phyloP scores from a whole-genome alignment of 2,888 invertebrate species.

The Alcis repandata region DNA sequence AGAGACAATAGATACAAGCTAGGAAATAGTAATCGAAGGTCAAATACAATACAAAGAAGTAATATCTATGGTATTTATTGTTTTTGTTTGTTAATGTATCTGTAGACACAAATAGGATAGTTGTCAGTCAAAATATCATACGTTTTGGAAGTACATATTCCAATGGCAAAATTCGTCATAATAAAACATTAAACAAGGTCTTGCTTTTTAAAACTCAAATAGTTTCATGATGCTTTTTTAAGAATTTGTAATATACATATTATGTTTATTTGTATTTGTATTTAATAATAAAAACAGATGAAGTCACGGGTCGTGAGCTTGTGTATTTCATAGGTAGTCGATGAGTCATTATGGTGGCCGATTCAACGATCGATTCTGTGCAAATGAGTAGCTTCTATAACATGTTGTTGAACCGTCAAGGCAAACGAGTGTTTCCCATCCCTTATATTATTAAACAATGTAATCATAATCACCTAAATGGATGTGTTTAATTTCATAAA shows the following conservation, averaged over 20 bases:
- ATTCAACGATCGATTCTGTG: constrained; percentile 39
- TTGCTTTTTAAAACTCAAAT: too few species aligned
- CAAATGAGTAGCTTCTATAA: constrained; percentile 37
- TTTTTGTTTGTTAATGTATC: not conserved
- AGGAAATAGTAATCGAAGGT: constrained; percentile 49
- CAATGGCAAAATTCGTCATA: too few species aligned
- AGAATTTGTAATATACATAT: too few species aligned
- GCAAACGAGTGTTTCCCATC: constrained; percentile 22
- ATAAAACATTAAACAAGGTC: too few species aligned
- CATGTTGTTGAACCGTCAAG: constrained; percentile 28
- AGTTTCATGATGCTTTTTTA: too few species aligned
- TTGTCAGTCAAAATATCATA: too few species aligned
- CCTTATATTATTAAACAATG: constrained; percentile 32
- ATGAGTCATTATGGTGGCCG: constrained; percentile 25
- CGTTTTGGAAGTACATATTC: too few species aligned
- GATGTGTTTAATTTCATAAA: constrained; percentile 6
- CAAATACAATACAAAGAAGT: constrained; percentile 33
- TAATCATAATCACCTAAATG: constrained; percentile 11
- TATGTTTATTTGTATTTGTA: not conserved
- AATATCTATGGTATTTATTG: not conserved
- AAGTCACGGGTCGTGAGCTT: not conserved
- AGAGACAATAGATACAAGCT: constrained; percentile 54
- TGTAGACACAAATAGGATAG: not conserved
- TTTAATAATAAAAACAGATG: not conserved
- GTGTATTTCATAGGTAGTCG: not conserved